phyloP scores from a whole-genome alignment of 2,888 invertebrate species.

The Drosophila percnosoma region DNA sequence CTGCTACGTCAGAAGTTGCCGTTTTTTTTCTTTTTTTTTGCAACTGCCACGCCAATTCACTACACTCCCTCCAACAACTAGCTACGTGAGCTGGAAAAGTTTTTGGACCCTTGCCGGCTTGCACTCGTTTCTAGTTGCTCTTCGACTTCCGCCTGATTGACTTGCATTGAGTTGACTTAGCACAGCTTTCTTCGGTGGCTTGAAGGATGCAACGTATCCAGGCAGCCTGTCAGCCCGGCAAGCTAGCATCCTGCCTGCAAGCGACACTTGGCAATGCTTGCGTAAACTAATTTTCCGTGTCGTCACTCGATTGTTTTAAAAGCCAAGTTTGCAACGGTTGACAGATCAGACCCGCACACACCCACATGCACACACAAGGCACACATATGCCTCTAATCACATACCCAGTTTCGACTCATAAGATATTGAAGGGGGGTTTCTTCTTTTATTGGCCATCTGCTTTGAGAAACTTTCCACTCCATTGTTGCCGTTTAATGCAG shows the following conservation, averaged over 20 bases:
- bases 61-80: background rate
- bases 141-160: constrained; percentile 77
- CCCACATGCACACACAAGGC: constrained; percentile 10
- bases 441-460: constrained; percentile 7
- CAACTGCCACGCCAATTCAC: constrained; percentile 33
- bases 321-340: constrained; percentile 62
- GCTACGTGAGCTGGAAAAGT: constrained; percentile 65
- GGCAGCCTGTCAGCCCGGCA: background rate
- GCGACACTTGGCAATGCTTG: constrained; percentile 68
- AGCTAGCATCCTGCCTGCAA: constrained; percentile 32
- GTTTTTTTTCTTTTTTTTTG: constrained; percentile 41
- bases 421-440: constrained; percentile 56
- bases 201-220: constrained; percentile 32
- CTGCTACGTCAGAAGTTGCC: constrained; percentile 78
- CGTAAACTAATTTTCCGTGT: constrained; percentile 82
- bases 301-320: constrained; percentile 81
- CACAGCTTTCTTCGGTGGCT: constrained; percentile 63
- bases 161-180: constrained; percentile 80
- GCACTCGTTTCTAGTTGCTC: constrained; percentile 42
- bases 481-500: constrained; percentile 54
- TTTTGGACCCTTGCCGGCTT: constrained; percentile 40
- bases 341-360: constrained; percentile 27
- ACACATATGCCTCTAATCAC: constrained; percentile 31
- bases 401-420: constrained; percentile 29
- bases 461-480: constrained; percentile 41